Percentiles rank a stretch among this genome's conserved stretches.
phyloP scores from a whole-genome alignment of 2,888 invertebrate species.

The Aricia artaxerxes region DNA sequence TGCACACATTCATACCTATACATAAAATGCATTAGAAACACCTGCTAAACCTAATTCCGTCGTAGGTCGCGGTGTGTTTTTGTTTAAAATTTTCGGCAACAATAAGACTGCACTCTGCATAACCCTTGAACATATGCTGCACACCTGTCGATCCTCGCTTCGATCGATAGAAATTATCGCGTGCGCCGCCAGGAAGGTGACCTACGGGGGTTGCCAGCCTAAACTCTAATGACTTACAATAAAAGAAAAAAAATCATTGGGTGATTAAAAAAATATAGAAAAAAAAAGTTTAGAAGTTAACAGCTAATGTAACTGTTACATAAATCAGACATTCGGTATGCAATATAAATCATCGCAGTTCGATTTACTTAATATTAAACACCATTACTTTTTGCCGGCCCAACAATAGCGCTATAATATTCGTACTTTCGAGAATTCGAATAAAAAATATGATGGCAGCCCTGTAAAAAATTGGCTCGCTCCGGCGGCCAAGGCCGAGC shows the following conservation, averaged over 20 bases:
- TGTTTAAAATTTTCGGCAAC: slow-evolving; percentile 16
- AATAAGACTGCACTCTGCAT: slow-evolving; percentile 25
- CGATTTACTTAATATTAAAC: slow-evolving; percentile 16
- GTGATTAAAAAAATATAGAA: neutral
- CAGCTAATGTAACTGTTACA: neutral
- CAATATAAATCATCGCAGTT: neutral
- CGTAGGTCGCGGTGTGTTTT: slow-evolving; percentile 1
- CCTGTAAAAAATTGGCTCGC: slow-evolving; percentile 43
- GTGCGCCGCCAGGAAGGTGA: slow-evolving; percentile 51
- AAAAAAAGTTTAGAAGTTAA: neutral
- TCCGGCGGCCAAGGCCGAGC: slow-evolving; percentile 45
- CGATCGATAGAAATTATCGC: slow-evolving; percentile 56
- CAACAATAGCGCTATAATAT: slow-evolving; percentile 27
- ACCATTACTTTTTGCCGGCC: neutral
- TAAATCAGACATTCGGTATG: neutral
- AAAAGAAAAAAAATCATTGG: neutral
- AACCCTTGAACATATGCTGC: slow-evolving; percentile 33
- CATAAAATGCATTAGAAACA: neutral
- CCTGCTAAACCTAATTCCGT: neutral
- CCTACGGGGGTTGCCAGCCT: slow-evolving; percentile 40
- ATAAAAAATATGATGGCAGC: slow-evolving; percentile 31
- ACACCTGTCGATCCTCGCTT: slow-evolving; percentile 52
- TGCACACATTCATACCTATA: neutral
- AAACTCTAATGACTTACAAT: neutral
- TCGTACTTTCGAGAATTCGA: slow-evolving; percentile 26